Conservation (phyloP, 2,888 invertebrate genomes). For the Zootermopsis nevadensis region DNA sequence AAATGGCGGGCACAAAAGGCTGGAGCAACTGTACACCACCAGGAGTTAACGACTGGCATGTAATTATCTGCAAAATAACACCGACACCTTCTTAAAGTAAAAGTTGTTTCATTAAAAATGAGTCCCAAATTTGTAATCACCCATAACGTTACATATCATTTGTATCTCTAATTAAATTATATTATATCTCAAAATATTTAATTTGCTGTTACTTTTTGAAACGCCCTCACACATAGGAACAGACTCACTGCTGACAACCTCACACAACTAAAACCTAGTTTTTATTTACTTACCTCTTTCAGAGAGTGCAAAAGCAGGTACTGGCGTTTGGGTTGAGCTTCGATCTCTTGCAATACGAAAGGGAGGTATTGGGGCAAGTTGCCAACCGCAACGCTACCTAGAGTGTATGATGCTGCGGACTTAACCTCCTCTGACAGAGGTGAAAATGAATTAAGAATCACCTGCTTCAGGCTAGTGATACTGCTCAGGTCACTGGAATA, state of each 20-base stretch:
- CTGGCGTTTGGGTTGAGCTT: constrained; percentile 93
- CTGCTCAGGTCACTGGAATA: constrained; percentile 79
- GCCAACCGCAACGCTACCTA: constrained; percentile 96
- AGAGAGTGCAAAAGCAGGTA: constrained; percentile 96
- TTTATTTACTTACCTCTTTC: constrained; percentile 80
- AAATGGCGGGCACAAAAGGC: constrained; percentile 88
- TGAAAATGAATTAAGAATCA: constrained; percentile 87
- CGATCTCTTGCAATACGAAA: constrained; percentile 93
- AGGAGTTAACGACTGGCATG: constrained; percentile 80
- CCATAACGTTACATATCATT: too few relatives aligned
- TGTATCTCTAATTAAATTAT: too few relatives aligned
- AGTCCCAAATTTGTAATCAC: too few relatives aligned
- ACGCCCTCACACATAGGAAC: too few relatives aligned
- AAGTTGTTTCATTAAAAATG: too few relatives aligned
- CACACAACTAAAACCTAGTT: background rate
- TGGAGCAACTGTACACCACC: constrained; percentile 80
- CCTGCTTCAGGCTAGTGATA: constrained; percentile 79
- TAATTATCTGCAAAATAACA: constrained; percentile 73
- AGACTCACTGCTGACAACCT: too few relatives aligned
- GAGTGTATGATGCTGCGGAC: constrained; percentile 95
- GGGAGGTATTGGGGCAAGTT: constrained; percentile 94
- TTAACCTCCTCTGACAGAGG: constrained; percentile 96
- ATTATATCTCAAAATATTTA: too few relatives aligned
- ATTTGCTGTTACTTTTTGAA: too few relatives aligned
- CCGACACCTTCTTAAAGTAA: too few relatives aligned